Evolutionary conservation across 2,888 invertebrate genomes (phyloP), one percentile per base, ranked within the genome.

Genomic region (Halocaridina rubra): DNA sequence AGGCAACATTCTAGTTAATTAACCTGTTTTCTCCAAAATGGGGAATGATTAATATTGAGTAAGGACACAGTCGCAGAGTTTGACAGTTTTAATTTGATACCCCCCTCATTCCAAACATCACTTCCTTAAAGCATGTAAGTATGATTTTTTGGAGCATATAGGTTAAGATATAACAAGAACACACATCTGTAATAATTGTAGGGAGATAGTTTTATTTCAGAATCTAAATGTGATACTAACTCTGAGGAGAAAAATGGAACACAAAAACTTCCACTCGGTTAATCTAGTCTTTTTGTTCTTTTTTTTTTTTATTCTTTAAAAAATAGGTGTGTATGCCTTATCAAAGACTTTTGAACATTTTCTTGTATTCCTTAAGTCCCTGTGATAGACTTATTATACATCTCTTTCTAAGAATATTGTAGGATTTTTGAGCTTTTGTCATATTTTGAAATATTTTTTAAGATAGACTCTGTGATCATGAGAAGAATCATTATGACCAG

Each of bases 321-420:
- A 67, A 59, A 78, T 78, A 84, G 82, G 78, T 84, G 72, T 84
- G 61, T 64, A 84, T 84, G 82, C 82, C 82, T 84, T 84, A 84
- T 84, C 78, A 84, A 72, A 77, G 81, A 81, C 81, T 78, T 57
- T n/a, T 78, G 61, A 57, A 84, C 77, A 71, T 84, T 84, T 78
- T 77, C 72, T 78, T 78, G 72, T 80, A 84, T 84, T 84, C 78
- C 78, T 72, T 84, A 84, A 84, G 82, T 84, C 82, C 82, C 82
- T 84, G 82, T 84, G 82, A 84, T 84, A 84, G 82, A 84, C 82
- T 71, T 84, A 78, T 71, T 71, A 77, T 84, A 78, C 82, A 78
- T 69, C 82, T 84, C 81, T 81, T 81, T 81, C 78, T 84, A 84
- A 78, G 82, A 84, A 84, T 84, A 74, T 80, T 84, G 59, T 78